These are phyloP conservation scores for Cryptophagus acutangulus DNA, from an alignment of 2,888 invertebrate species.

Conservation along the genomic window DNA sequence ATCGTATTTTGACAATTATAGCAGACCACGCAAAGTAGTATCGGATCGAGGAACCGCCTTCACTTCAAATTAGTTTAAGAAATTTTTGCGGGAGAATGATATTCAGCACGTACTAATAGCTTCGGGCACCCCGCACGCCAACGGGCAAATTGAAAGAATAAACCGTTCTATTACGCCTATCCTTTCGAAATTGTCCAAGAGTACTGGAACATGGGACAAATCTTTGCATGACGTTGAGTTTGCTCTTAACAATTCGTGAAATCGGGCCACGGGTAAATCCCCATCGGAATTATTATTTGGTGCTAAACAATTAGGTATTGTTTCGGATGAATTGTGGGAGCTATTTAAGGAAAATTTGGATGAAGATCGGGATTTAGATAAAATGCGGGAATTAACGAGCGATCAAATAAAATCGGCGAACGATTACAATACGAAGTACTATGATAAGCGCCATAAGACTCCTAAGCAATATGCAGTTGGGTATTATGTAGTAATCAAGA, in stretches of 20 bases:
- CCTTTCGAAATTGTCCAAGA: conserved; percentile 19
- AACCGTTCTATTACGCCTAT: conserved; percentile 2
- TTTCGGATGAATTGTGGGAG: too few species aligned
- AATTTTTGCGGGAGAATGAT: neutral
- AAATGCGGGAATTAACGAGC: too few species aligned
- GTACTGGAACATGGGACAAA: conserved; percentile 22
- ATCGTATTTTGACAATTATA: conserved; percentile 3
- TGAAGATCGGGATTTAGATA: too few species aligned
- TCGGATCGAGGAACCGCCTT: conserved; percentile 1
- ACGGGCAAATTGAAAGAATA: conserved; percentile 7
- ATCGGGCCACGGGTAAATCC: conserved; percentile 13
- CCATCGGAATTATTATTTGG: conserved; percentile 18
- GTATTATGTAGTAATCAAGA: too few species aligned
- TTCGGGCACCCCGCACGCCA: conserved; percentile 4
- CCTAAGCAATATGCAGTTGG: too few species aligned
- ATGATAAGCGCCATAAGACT: too few species aligned
- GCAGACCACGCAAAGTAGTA: neutral
- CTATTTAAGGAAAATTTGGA: too few species aligned
- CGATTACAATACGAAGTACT: too few species aligned
- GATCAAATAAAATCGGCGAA: too few species aligned
- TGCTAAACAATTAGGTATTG: conserved; percentile 11
- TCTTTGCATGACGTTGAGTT: conserved; percentile 14
- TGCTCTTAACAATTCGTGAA: conserved; percentile 13
- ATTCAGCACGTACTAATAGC: conserved; percentile 4
- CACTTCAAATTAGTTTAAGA: neutral